Evolutionary conservation across 2,113 vertebrate genomes (phyloP).

Genomic region (Psilopsiagon aymara): DNA sequence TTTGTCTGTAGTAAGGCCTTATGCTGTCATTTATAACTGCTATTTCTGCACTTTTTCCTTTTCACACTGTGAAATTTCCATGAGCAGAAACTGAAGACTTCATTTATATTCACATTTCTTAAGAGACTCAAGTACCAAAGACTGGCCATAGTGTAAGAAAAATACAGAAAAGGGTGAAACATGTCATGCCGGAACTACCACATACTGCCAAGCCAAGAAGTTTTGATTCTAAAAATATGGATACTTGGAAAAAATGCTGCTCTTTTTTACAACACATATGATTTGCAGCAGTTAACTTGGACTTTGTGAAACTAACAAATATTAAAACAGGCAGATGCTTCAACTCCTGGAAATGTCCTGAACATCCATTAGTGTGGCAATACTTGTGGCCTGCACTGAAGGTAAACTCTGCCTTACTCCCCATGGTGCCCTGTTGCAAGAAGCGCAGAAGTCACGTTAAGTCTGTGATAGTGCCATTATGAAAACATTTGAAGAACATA

Average conservation of each 20-base stretch:
- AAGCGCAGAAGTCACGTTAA: neutral
- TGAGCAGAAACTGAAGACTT: neutral
- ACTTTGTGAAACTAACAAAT: neutral
- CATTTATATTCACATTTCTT: neutral
- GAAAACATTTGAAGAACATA: neutral
- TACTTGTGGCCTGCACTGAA: neutral
- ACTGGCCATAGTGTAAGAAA: neutral
- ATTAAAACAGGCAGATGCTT: neutral
- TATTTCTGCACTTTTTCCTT: neutral
- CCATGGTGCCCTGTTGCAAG: neutral
- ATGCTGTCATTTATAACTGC: neutral
- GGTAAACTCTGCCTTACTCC: neutral
- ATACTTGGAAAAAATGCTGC: neutral
- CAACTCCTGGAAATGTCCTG: neutral
- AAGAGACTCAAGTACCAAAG: neutral
- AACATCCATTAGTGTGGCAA: neutral
- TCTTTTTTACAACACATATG: rapidly evolving
- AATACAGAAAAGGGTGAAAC: neutral
- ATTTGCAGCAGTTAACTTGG: neutral
- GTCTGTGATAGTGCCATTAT: neutral
- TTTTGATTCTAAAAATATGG: rapidly evolving
- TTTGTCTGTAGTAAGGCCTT: neutral
- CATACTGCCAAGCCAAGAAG: neutral
- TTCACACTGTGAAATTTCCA: neutral
- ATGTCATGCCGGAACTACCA: neutral